phyloP scores from a whole-genome alignment of 1,140 invertebrate species.

The Apolygus lucorum region DNA sequence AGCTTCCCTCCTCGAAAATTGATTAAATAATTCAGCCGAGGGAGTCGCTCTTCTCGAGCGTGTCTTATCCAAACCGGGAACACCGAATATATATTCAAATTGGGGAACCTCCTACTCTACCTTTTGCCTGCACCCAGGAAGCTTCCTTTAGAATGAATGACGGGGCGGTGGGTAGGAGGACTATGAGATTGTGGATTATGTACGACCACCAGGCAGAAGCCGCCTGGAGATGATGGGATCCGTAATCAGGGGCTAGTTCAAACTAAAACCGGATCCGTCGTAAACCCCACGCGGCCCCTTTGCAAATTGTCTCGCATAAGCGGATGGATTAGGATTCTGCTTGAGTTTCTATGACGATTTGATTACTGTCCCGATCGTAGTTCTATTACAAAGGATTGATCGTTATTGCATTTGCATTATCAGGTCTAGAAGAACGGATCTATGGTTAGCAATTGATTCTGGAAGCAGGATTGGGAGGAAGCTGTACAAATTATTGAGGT shows the following conservation, averaged over 20 bases:
- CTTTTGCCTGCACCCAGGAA: not conserved
- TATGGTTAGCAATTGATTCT: no score
- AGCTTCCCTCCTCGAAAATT: not conserved
- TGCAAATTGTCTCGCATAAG: not conserved
- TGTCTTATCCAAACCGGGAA: not conserved
- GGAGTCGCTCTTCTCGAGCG: not conserved
- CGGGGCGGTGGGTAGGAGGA: no score
- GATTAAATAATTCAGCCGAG: not conserved
- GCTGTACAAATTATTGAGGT: no score
- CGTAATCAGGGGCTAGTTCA: not conserved
- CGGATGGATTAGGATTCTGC: not conserved
- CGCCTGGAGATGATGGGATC: not conserved
- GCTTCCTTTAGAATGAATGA: not conserved
- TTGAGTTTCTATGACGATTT: not conserved
- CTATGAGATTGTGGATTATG: not conserved
- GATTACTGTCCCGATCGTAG: not conserved
- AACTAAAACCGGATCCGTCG: not conserved
- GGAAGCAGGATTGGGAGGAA: no score
- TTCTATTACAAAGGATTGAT: no score
- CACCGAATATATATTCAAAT: not conserved
- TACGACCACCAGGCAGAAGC: not conserved
- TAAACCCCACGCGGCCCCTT: not conserved
- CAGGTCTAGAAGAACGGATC: no score
- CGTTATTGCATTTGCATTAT: no score
- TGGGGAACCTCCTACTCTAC: not conserved